These are phyloP conservation scores for Thereva nobilitata DNA, from an alignment of 2,888 invertebrate species.

Conservation along the genomic window DNA sequence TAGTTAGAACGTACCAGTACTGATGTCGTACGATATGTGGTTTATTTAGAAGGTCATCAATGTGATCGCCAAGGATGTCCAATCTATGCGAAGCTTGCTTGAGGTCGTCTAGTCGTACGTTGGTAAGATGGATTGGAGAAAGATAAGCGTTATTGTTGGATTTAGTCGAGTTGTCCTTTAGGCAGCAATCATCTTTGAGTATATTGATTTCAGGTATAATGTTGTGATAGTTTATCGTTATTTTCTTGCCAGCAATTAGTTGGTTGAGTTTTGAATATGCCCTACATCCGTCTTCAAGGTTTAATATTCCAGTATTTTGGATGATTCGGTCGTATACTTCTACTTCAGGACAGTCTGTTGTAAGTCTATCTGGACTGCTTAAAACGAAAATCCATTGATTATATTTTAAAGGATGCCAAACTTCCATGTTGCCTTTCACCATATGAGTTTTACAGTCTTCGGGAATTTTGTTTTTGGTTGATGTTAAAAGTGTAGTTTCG, in stretches of 20 bases:
- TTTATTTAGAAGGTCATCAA: neutral
- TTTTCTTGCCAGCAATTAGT: no score
- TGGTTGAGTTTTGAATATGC: no score
- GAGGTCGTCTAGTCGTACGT: conserved; percentile 2
- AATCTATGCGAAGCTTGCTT: neutral
- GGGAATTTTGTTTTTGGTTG: neutral
- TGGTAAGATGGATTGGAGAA: neutral
- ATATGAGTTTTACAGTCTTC: neutral
- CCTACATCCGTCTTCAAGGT: no score
- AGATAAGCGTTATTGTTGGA: conserved; percentile 2
- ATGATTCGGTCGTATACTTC: no score
- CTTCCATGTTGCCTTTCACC: conserved; percentile 2
- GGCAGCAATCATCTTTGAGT: neutral
- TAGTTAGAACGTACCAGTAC: no score
- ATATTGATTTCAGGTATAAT: neutral
- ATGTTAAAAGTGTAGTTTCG: conserved; percentile 7
- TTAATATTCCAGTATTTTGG: no score
- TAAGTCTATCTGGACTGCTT: no score
- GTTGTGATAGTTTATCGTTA: neutral
- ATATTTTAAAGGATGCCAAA: conserved; percentile 15
- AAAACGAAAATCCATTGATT: no score
- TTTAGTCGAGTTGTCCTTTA: conserved; percentile 1
- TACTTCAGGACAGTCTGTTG: no score
- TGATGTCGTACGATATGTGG: no score
- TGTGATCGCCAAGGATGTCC: neutral